Conservation (phyloP, 2,888 invertebrate genomes). For the Oscheius onirici region DNA sequence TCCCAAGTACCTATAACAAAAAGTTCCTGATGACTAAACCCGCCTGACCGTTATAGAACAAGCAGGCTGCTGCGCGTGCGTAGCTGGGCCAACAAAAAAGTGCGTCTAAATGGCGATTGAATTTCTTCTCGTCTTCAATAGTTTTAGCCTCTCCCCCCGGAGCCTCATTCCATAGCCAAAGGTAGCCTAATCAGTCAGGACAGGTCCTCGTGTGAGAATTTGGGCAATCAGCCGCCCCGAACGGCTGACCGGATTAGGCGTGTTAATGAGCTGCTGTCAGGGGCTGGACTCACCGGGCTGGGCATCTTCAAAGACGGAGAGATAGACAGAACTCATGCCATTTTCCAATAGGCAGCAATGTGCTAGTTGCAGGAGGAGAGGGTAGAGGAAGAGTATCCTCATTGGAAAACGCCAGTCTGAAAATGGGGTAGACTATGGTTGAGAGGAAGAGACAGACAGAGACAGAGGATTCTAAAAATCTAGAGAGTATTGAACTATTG, state of each 20-base stretch:
- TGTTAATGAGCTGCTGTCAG: constrained; percentile 2
- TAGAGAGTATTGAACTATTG: background rate
- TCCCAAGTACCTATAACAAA: background rate
- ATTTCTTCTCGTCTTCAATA: background rate
- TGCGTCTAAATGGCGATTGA: constrained; percentile 1
- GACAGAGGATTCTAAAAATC: background rate
- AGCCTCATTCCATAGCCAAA: background rate
- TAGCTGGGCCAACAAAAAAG: background rate
- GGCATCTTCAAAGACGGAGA: constrained; percentile 62
- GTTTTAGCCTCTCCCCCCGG: background rate
- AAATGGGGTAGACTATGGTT: background rate
- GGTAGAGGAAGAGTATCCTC: background rate
- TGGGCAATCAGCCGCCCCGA: constrained; percentile 8
- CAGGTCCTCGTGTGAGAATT: constrained; percentile 14
- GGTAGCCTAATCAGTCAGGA: constrained; percentile 14
- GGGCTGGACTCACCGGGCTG: constrained; percentile 44
- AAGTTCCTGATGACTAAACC: background rate
- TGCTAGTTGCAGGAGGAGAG: background rate
- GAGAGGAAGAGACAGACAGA: background rate
- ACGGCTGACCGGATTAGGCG: constrained; percentile 12
- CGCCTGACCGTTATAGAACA: background rate
- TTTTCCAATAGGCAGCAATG: constrained; percentile 57
- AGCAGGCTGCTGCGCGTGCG: background rate
- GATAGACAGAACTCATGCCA: constrained; percentile 63
- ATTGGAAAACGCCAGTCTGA: constrained; percentile 11